Base-by-base conservation (phyloP, 1,140 invertebrate genomes). In the Brachionus rotundiformis region DNA sequence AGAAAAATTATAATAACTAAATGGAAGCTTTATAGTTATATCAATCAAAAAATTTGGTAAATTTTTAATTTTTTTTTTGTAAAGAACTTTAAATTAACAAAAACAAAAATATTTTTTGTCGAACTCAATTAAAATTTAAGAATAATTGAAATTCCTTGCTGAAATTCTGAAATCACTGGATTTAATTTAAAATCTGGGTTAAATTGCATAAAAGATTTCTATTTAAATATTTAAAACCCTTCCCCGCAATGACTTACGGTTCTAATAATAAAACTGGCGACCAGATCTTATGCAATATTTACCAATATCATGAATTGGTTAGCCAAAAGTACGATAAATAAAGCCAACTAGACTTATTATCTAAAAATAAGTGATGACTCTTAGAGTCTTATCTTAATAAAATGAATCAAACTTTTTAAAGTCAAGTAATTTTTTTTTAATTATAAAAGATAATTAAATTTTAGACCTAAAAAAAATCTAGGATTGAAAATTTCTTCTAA, bases 401-500 rank as follows among this genome's bases (percentile, higher is more conserved):
- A 63, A 29, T 63, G 61, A 68, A 19, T 68, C 13, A 1, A 68
- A 36, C 31, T 36, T 68, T 33, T 68, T 68, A 33, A 68, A 68
- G 47, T 16, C 19, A 54, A 54, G 47, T 54, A 54, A 54, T 54
- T 54, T 54, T 54, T 54, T 68, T n/a, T 36, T 68, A 68, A 68
- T 68, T 68, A 33, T 36, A 36, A 68, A 68, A 68, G 63, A 68
- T 68, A 68, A 68, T 68, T 68, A 68, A 68, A 68, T 68, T 68
- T 36, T 68, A 68, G 63, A 68, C 63, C 63, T 36, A 68, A 68
- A 29, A 63, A 63, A 63, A 68, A 68, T 68, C 31, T 68, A 33
- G 63, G 63, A 68, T 68, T 68, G 63, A 33, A 68, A 68, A 31
- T 63, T 63, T 29, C 61, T 29, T n/a, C 61, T 63, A 63, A 63